Base-by-base conservation (phyloP, 1,140 invertebrate genomes). In the Centruroides sculpturatus region DNA sequence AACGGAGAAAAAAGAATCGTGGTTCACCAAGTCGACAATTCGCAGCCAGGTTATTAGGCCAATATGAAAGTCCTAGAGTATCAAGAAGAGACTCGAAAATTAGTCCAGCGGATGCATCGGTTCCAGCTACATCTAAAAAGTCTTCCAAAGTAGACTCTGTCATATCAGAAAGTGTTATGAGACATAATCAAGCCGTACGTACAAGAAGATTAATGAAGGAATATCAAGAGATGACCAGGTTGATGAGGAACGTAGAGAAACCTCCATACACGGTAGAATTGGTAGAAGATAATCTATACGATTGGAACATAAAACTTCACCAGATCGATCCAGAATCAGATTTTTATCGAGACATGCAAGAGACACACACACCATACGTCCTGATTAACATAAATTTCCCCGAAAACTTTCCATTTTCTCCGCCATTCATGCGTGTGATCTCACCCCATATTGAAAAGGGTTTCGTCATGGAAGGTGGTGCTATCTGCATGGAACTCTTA, bases 401-500 rank as follows among this genome's bases (percentile, higher is more conserved):
- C 53, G 89, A 93, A 65, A 89, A 90, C 67, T 95, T 92, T 72
- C 91, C 90, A 8, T 96, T 94, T 71, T 87, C 90, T 41, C 92
- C 92, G 52, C 92, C 92, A 1, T 96, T 96, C 73, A 90, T 96
- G 80, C 79, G 92, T 54, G 89, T 97, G 47, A 87, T 95, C 54
- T 86, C 89, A 54, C 92, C 92, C 3, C 79, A 87, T 62, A 88
- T 96, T 73, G 86, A 90, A 67, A 92, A 92, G 70, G 92, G 66
- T 4, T 96, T 92, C 74, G 92, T 97, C 1, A 87, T 96, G 83
- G 87, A 91, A 73, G 89, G 89, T 56, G 89, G 92, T 36, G 92
- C 92, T 41, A 93, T 96, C 65, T 96, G 92, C 72, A 94, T 97
- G 91, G 92, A 97, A 71, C 75, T 97, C 55, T 76, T 97, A 4